These are phyloP conservation scores for Alcedo quadribrachys DNA, from an alignment of 2,797 vertebrate genomes.

Conservation along the genomic window DNA sequence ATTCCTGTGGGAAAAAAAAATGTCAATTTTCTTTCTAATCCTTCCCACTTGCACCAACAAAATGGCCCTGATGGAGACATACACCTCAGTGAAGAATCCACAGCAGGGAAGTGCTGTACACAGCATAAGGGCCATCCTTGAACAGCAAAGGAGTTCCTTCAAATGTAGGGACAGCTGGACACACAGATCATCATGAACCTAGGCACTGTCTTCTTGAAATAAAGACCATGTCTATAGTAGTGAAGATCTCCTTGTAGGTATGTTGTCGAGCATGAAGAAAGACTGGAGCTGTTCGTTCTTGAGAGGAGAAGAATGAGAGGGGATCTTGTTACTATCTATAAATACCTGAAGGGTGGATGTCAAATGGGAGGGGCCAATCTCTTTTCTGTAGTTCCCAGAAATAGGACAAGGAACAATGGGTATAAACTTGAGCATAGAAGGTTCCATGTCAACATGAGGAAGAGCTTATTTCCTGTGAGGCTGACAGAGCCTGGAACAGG, in stretches of 20 bases:
- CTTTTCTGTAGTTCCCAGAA: too few relatives aligned
- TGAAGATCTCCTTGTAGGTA: background rate
- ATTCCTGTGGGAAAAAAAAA: background rate
- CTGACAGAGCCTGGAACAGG: too few relatives aligned
- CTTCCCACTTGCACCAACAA: background rate
- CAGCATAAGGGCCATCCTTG: background rate
- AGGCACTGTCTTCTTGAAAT: background rate
- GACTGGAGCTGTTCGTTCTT: too few relatives aligned
- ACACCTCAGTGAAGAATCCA: background rate
- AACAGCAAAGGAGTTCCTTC: background rate
- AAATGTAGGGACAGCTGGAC: background rate
- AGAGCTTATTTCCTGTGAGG: too few relatives aligned
- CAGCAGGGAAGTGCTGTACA: background rate
- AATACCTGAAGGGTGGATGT: too few relatives aligned
- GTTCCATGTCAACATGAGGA: too few relatives aligned
- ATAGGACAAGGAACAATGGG: too few relatives aligned
- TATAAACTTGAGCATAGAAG: too few relatives aligned
- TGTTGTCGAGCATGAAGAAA: background rate
- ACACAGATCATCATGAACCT: background rate
- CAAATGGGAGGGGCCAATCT: too few relatives aligned
- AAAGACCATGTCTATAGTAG: background rate
- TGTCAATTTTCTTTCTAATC: background rate
- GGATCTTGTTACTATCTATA: too few relatives aligned
- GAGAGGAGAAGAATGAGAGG: too few relatives aligned
- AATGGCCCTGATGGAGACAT: background rate